Evolutionary conservation across 2,113 vertebrate genomes (phyloP), one percentile per base, ranked within the genome.

Genomic region (Megaceryle maxima): DNA sequence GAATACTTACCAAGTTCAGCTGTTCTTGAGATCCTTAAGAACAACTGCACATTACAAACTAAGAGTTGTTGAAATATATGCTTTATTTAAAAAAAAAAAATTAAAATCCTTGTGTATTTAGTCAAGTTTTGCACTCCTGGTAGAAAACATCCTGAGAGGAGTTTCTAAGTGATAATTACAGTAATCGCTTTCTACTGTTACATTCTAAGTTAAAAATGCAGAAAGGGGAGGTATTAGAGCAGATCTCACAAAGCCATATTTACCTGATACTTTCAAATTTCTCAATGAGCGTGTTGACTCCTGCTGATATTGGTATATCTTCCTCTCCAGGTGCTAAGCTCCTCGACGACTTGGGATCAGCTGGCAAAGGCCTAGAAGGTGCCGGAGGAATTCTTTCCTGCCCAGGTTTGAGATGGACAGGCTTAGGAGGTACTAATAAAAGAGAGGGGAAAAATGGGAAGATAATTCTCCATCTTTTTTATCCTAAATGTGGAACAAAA

Each of bases 391-490:
- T 98, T 97, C 96, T 98, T 94, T 98, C 98, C 96, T 98, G 98
- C 56, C 98, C 98, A 89, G 98, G 96, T 96, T 98, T 98, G 93
- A 99, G 98, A 96, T 98, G 98, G 59, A 97, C 95, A 78, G 98
- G 98, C 96, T 99, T 98, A 99, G 98, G 98, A 98, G 98, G 98
- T 97, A 98, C 99, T 99, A 96, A 75, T 86, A 76, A 98, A 84
- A 94, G 63, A 94, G 70, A 92, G 87, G 29, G 68, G 51, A 46
- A 50, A 80, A 78, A 68, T 11, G 74, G 53, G 50, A 83, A 35
- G 64, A 35, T 88, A 31, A 94, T 79, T 88, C 85, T 85, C 70
- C 64, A 83, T 86, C 62, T 70, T 88, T 68, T 84, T 96, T 33
- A 80, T 50, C 50, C 12, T 88, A 63, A 81, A 92, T 44, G 12